Conservation (phyloP, 2,888 invertebrate species). For the Diarsia rubi region DNA sequence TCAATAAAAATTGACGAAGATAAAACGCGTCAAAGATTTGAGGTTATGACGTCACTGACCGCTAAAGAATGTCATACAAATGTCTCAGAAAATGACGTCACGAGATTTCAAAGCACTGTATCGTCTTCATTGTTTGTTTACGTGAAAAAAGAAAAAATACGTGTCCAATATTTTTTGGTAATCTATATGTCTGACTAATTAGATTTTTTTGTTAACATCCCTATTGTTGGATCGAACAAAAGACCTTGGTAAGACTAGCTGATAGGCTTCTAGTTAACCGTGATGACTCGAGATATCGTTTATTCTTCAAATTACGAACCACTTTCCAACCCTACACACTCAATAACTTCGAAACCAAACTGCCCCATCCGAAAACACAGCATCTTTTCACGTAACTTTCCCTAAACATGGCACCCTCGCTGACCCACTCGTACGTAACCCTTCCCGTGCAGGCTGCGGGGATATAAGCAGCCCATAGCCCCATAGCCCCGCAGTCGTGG, state of each 20-base stretch:
- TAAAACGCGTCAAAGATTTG: too few relatives aligned
- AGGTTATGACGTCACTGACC: too few relatives aligned
- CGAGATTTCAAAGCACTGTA: too few relatives aligned
- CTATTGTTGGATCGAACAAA: neutral
- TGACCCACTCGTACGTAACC: slow-evolving; percentile 53
- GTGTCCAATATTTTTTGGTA: too few relatives aligned
- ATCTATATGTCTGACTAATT: too few relatives aligned
- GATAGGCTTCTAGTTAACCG: neutral
- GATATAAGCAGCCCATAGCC: slow-evolving; percentile 8
- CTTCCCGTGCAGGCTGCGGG: slow-evolving; percentile 34
- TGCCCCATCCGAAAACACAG: neutral
- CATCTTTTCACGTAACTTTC: slow-evolving; percentile 4
- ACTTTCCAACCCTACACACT: neutral
- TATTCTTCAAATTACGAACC: neutral
- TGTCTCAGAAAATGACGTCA: too few relatives aligned
- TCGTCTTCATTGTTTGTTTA: too few relatives aligned
- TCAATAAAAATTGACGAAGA: too few relatives aligned
- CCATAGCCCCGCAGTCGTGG: slow-evolving; percentile 29
- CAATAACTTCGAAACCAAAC: slow-evolving; percentile 7
- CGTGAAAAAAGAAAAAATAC: too few relatives aligned
- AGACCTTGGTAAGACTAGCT: neutral
- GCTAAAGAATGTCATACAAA: too few relatives aligned
- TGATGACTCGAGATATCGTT: neutral
- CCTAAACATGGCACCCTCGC: slow-evolving; percentile 19
- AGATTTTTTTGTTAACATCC: too few relatives aligned